Evolutionary conservation across 2,888 invertebrate species (phyloP), one percentile per base, ranked within the genome.

Genomic region (Parthenolecanium corni): DNA sequence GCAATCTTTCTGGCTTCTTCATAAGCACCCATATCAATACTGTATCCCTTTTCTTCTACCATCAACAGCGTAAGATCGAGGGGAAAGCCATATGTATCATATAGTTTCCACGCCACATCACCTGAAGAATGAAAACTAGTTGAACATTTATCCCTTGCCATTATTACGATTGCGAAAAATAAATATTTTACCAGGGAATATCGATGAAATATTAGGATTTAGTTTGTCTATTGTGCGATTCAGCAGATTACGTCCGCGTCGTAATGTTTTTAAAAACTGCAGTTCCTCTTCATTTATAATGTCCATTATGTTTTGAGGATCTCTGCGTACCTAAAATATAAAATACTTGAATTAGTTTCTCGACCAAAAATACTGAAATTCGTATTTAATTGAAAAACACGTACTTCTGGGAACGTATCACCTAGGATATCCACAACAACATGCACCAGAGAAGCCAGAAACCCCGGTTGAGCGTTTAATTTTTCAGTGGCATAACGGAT

Each of bases 31-130:
- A 91, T 87, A 73, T 99, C 91, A 67, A 99, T 86, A 62, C 76
- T 74, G 4, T 98, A 77, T 1, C 87, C 88, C 71, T 87, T 90
- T 76, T 98, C 98, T 77, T 98, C 98, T 53, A 89, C 89, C 96
- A 99, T 99, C 36, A 99, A 77, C 70, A 89, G 86, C 0, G 98
- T 99, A 66, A 99, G 80, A 79, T 99, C 98, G 61, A 97, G 83
- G 1, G 98, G 98, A 73, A 99, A 99, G 18, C 98, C 98, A 73
- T 97, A 98, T 0, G 98, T 99, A 72, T 98, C 98, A 74, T 99
- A 98, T 63, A 98, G 77, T 64, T 95, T 82, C 98, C 98, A 98
- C 1, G 97, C 96, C 53, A 98, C 84, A 75, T 97, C 93, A 62
- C 97, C 69, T 68, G 51, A 61, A n/a, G n/a, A n/a, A 52, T 65